Conservation (phyloP, 2,888 invertebrate species). For the Notocelia uddmanniana region DNA sequence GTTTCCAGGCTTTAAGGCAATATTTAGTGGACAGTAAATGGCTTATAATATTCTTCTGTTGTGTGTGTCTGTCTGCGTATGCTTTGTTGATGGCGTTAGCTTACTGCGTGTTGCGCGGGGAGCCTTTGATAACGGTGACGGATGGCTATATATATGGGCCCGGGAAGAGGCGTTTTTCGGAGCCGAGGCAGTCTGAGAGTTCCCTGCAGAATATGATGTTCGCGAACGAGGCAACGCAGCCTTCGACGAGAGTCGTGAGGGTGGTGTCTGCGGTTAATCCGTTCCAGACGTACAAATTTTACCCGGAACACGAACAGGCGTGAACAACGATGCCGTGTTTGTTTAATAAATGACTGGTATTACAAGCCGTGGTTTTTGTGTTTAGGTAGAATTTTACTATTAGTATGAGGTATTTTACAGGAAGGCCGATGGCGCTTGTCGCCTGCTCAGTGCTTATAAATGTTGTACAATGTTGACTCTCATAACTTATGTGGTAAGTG, state of each 20-base stretch:
- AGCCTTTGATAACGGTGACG: slow-evolving; percentile 64
- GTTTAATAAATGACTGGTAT: slow-evolving; percentile 18
- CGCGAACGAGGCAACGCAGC: slow-evolving; percentile 71
- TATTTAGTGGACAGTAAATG: slow-evolving; percentile 64
- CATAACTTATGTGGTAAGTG: too few species aligned
- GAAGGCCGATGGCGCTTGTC: too few species aligned
- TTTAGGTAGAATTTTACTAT: neutral
- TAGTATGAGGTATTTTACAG: too few species aligned
- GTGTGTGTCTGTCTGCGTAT: slow-evolving; percentile 60
- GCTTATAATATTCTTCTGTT: slow-evolving; percentile 63
- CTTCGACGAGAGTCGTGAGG: slow-evolving; percentile 70
- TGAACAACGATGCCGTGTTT: neutral
- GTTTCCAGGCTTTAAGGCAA: slow-evolving; percentile 64
- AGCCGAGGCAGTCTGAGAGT: slow-evolving; percentile 54
- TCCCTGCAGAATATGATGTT: slow-evolving; percentile 68
- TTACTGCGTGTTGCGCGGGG: slow-evolving; percentile 69
- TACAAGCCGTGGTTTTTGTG: neutral
- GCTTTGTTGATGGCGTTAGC: slow-evolving; percentile 65
- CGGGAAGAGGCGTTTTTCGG: slow-evolving; percentile 51
- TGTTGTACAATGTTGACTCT: too few species aligned
- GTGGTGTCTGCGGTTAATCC: slow-evolving; percentile 75
- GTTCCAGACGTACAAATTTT: slow-evolving; percentile 66
- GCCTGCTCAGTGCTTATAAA: too few species aligned
- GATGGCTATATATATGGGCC: slow-evolving; percentile 53
- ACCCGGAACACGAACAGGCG: slow-evolving; percentile 52